A percentile compares a stretch with the other conserved stretches of the same genome.
Evolutionary conservation across 2,113 vertebrate genomes (phyloP).

Genomic region (Epinephelus cyanopodus): DNA sequence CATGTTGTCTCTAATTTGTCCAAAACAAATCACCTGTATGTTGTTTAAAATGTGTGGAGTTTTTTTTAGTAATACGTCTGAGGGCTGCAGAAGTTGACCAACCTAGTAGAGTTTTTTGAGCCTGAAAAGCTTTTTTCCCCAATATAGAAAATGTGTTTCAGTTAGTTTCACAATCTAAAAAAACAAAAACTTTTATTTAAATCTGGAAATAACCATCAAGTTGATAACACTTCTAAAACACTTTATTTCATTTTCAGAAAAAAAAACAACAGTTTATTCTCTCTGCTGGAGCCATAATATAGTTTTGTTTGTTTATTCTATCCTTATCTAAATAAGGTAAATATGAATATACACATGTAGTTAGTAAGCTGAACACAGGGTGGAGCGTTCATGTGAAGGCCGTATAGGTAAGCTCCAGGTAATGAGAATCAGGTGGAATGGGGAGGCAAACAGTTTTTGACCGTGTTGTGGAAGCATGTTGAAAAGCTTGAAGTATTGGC

Average conservation of each 20-base stretch:
- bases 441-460: too few relatives aligned
- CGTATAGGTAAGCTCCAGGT: too few relatives aligned
- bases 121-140: neutral
- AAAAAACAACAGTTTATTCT: neutral
- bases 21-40: neutral
- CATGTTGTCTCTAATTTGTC: neutral
- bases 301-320: too few relatives aligned
- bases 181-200: neutral
- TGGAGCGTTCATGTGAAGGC: too few relatives aligned
- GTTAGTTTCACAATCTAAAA: neutral
- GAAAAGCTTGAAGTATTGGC: too few relatives aligned
- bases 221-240: neutral
- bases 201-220: neutral
- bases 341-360: too few relatives aligned
- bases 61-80: neutral
- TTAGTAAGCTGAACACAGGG: too few relatives aligned
- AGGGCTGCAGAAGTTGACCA: too few relatives aligned
- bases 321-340: too few relatives aligned
- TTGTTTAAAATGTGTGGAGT: neutral
- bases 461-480: too few relatives aligned
- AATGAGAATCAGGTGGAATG: too few relatives aligned
- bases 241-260: neutral
- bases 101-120: neutral
- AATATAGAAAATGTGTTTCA: neutral
- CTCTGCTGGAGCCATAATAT: too few relatives aligned